Evolutionary conservation across 1,140 invertebrate genomes (phyloP), one percentile per base, ranked within the genome.

Genomic region (Luehdorfia chinensis): DNA sequence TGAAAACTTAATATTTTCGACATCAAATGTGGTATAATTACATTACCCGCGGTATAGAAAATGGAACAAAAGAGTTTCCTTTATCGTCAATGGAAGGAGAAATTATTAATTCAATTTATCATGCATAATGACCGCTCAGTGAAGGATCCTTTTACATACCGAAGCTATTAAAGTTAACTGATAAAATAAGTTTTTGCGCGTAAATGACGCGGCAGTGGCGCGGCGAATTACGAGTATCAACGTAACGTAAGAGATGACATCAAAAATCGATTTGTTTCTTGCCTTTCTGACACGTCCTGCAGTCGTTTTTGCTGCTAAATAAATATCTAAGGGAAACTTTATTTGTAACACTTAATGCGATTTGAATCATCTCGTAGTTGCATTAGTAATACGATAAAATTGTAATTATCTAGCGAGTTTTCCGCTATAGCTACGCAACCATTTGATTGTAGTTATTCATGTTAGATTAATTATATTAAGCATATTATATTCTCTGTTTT

Each of bases 251-350:
- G 55, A 56, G 62, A 55, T 55, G 62, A 68, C 72, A 79, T 83
- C 72, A 79, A 76, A 79, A 77, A 77, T 77, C 70, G 76, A 83
- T 83, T 83, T 77, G 66, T 71, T 66, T 62, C 60, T 70, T 72
- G 70, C 60, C 53, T 57, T 54, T 52, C 45, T 39, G 37, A 47
- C 41, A 43, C 39, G 45, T 50, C 57, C 50, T 41, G 52, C 50
- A 50, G 47, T 14, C 30, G 47, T 51, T 60, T 74, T 66, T 71
- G 41, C 55, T 39, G 31, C 43, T 12, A 62, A 58, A 62, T 48
- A 58, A 68, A 75, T 61, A 58, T 68, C 51, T 49, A 48, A 49
- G 25, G 57, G 44, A 62, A 51, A 51, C 36, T 14, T 43, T 43
- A 43, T 28, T 43, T 30, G n/a, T 15, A n/a, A 9, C 25, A 30